Percentiles rank a stretch among this genome's conserved stretches.
Evolutionary conservation across 2,888 invertebrate genomes (phyloP).

Genomic region (Ellobium chinense): DNA sequence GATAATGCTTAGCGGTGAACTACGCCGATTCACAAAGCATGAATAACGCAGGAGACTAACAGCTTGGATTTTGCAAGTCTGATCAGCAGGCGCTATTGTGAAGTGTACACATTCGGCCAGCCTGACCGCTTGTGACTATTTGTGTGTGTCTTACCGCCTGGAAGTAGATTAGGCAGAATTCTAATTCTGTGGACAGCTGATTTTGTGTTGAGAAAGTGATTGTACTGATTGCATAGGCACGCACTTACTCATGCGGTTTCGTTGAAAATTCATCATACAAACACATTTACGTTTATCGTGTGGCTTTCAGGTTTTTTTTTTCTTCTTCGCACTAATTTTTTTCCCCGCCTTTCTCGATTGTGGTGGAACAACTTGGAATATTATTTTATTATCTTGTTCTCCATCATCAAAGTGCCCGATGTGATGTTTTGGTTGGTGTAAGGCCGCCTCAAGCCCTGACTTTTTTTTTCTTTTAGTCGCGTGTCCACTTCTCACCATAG

Average conservation of each 20-base stretch:
- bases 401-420: conserved; percentile 7
- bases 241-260: conserved; percentile 40
- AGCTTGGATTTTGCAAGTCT: conserved; percentile 66
- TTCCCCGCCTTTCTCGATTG: not conserved
- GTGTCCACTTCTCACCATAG: conserved; percentile 36
- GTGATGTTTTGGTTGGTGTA: not conserved
- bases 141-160: conserved; percentile 47
- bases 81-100: conserved; percentile 54
- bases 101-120: conserved; percentile 42
- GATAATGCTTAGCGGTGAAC: conserved; percentile 66
- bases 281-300: conserved; percentile 24
- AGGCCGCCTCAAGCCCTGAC: not conserved
- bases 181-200: conserved; percentile 41
- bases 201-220: conserved; percentile 31
- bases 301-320: too few relatives aligned
- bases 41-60: conserved; percentile 82
- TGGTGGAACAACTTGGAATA: not conserved
- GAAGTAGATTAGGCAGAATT: conserved; percentile 46
- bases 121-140: conserved; percentile 44
- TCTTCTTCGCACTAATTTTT: not conserved
- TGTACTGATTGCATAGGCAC: conserved; percentile 38
- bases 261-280: conserved; percentile 25
- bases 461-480: not conserved
- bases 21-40: conserved; percentile 78
- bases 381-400: not conserved